Evolutionary conservation across 35 echinoderm and acorn worm genomes (phyloP).

Genomic region (Antedon bifida): DNA sequence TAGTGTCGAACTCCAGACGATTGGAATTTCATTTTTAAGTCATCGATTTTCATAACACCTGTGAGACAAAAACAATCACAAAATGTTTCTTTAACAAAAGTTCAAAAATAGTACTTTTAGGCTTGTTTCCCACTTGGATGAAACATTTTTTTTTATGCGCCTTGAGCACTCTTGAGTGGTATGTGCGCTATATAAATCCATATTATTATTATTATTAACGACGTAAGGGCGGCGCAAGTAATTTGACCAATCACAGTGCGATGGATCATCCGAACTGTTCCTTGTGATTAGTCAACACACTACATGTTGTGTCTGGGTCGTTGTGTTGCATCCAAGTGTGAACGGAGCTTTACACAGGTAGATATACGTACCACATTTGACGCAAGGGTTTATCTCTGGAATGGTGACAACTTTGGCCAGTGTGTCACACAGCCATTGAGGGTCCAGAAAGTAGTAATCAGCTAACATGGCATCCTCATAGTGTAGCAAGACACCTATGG

Average conservation of each 20-base stretch:
- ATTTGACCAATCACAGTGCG: too few relatives aligned
- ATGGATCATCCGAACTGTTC: too few relatives aligned
- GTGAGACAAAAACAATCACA: not conserved
- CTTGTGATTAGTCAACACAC: too few relatives aligned
- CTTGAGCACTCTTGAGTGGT: too few relatives aligned
- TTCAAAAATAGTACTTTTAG: not conserved
- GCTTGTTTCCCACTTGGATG: too few relatives aligned
- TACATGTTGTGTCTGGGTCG: too few relatives aligned
- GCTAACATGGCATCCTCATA: slow-evolving; percentile 84
- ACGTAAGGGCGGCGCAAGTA: too few relatives aligned
- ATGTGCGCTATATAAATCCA: too few relatives aligned
- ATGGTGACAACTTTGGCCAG: slow-evolving; percentile 82
- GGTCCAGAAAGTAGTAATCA: slow-evolving; percentile 91
- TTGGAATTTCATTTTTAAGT: slow-evolving; percentile 74
- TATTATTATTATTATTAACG: too few relatives aligned
- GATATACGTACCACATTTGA: slow-evolving; percentile 26
- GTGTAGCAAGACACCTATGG: slow-evolving; percentile 72
- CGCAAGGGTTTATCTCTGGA: slow-evolving; percentile 68
- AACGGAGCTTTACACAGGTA: too few relatives aligned
- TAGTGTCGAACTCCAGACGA: slow-evolving; percentile 65
- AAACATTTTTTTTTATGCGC: too few relatives aligned
- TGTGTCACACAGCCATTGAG: slow-evolving; percentile 93
- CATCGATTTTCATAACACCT: slow-evolving; percentile 83
- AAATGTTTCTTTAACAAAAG: not conserved
- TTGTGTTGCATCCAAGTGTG: too few relatives aligned